Evolutionary conservation across 2,888 invertebrate genomes (phyloP).

Genomic region (Eupelmus urozonus): DNA sequence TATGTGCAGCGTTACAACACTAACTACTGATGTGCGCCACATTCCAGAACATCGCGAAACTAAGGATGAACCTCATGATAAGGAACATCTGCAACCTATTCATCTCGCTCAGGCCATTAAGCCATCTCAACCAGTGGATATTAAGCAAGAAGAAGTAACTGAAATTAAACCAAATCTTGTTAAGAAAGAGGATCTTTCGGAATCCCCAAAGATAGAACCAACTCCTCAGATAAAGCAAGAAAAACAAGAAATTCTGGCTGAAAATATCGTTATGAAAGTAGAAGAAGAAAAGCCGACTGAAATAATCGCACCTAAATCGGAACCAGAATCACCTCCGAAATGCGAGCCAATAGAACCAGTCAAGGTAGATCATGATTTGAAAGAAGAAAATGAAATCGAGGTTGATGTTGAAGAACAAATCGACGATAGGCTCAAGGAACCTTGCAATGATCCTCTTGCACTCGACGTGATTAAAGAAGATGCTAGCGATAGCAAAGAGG

Average conservation of each 20-base stretch:
- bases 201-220: constrained; percentile 36
- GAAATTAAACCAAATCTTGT: constrained; percentile 60
- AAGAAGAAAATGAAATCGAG: constrained; percentile 65
- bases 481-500: constrained; percentile 80
- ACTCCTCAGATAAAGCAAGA: constrained; percentile 62
- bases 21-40: not conserved
- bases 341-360: constrained; percentile 51
- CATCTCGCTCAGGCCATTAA: not conserved
- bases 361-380: constrained; percentile 64
- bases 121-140: not conserved
- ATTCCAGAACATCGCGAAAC: constrained; percentile 7
- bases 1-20: not conserved
- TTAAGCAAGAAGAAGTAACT: constrained; percentile 60
- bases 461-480: constrained; percentile 76
- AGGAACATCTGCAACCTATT: constrained; percentile 42
- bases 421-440: constrained; percentile 69
- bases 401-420: constrained; percentile 66
- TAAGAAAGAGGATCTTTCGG: constrained; percentile 67
- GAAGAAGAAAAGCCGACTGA: constrained; percentile 51
- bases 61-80: constrained; percentile 26
- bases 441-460: constrained; percentile 69
- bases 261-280: constrained; percentile 41
- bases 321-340: constrained; percentile 42
- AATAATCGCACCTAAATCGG: constrained; percentile 46
- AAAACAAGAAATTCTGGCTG: constrained; percentile 53